Evolutionary conservation across 2,797 vertebrate species (phyloP), one percentile per base, ranked within the genome.

Genomic region (Nasua narica): DNA sequence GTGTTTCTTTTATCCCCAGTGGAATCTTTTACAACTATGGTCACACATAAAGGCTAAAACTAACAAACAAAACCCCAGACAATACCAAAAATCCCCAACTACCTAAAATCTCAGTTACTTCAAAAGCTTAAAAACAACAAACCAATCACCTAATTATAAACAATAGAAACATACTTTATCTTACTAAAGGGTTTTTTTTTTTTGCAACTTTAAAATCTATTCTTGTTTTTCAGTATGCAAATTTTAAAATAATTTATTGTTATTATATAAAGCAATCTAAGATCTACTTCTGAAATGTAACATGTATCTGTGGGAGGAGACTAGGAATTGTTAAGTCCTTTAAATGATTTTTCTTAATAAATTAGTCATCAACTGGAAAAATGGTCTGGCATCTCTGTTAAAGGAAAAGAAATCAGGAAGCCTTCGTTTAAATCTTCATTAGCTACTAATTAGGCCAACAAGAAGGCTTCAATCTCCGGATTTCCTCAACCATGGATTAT

Each of bases 391-490:
- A 43, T 76, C 32, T 83, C 60, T 40, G 23, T 83, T 87, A 79
- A 83, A 91, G 50, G 74, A 84, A 87, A 96, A 29, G 48, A 89
- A 77, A 93, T 16, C 87, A 94, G 67, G 72, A 93, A 96, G 62
- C 19, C 67, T 93, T 96, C 32, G 16, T 90, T 93, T 90, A 94
- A 96, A 90, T 97, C 96, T 98, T 97, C 84, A 97, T 97, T 97
- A 97, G 32, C 79, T 81, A 35, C 84, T 96, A 91, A 98, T 97
- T 97, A 98, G 70, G 56, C 60, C 18, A 69, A 86, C n/a, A 62
- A 54, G 37, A 83, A 46, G 46, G 8, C 37, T 89, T 96, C 60
- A 82, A 83, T 93, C 27, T 90, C 85, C 1, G 10, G 94, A 97
- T 97, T 95, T 98, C 82, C 70, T 98, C 15, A 1, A 52, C 50